These are phyloP conservation scores for Rhaphigaster nebulosa DNA, from an alignment of 2,888 invertebrate genomes.

Conservation along the genomic window DNA sequence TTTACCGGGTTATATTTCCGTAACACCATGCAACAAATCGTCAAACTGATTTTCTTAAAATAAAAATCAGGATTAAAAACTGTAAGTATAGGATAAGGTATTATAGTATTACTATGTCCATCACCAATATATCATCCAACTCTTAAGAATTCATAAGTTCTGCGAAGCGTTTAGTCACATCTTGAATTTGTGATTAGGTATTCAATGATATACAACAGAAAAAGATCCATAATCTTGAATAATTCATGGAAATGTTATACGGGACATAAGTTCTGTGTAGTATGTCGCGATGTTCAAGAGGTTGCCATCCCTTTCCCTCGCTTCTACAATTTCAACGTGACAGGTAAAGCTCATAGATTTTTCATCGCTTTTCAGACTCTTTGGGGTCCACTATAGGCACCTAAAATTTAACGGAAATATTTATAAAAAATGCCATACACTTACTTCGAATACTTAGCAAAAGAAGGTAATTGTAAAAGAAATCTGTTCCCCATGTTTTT, in stretches of 20 bases:
- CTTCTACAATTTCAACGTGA: not conserved
- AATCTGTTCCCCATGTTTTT: too few species aligned
- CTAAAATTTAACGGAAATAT: too few species aligned
- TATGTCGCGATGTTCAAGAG: not conserved
- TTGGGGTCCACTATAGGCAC: not conserved
- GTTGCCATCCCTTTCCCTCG: not conserved
- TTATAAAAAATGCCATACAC: not conserved
- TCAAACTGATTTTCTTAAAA: not conserved
- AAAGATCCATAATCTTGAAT: not conserved
- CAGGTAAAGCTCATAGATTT: not conserved
- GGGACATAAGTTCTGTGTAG: not conserved
- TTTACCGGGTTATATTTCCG: too few species aligned
- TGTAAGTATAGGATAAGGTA: not conserved
- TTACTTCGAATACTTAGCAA: too few species aligned
- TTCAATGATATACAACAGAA: slow-evolving; percentile 22
- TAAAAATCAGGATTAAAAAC: not conserved
- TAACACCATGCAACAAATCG: too few species aligned
- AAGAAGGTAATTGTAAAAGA: too few species aligned
- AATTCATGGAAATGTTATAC: slow-evolving; percentile 10
- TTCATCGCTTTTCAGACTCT: not conserved
- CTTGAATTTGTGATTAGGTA: not conserved
- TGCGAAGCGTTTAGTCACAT: not conserved
- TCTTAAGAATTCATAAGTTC: not conserved
- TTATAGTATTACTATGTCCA: not conserved
- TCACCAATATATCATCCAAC: not conserved